Conservation (phyloP, 1,140 invertebrate species). For the Drosophila lacertosa region DNA sequence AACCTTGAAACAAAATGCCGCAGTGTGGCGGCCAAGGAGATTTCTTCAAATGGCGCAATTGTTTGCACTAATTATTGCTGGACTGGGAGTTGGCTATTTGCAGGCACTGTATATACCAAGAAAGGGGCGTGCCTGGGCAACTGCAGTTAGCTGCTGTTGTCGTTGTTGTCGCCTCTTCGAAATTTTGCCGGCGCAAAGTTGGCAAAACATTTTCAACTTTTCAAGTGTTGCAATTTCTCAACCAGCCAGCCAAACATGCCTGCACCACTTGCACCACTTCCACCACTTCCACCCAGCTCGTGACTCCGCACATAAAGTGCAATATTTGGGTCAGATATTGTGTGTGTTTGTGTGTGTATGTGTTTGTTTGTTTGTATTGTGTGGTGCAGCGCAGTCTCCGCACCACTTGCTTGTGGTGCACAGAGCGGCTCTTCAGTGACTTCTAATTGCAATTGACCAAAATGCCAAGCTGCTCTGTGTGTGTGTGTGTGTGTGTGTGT, state of each 20-base stretch:
- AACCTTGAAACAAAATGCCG: constrained; percentile 69
- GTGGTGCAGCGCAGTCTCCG: neutral
- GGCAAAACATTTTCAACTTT: constrained; percentile 77
- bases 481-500: constrained; percentile 8
- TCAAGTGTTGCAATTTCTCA: constrained; percentile 79
- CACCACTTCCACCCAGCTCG: neutral
- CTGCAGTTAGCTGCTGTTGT: constrained; percentile 38
- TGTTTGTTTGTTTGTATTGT: constrained; percentile 35
- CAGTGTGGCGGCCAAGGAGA: constrained; percentile 57
- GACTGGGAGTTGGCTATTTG: constrained; percentile 14
- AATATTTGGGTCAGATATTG: constrained; percentile 72
- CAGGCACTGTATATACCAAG: neutral
- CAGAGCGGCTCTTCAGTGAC: constrained; percentile 44
- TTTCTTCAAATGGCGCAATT: constrained; percentile 66
- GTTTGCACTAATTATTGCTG: constrained; percentile 79
- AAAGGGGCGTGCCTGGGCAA: neutral
- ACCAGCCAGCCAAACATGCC: neutral
- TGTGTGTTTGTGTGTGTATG: neutral
- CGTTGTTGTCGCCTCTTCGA: constrained; percentile 46
- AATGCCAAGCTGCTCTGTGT: constrained; percentile 39
- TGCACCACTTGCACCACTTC: neutral
- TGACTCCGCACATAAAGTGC: constrained; percentile 62
- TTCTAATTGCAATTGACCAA: constrained; percentile 80
- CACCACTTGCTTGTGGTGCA: constrained; percentile 7
- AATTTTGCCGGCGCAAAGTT: constrained; percentile 65